phyloP scores from a whole-genome alignment of 2,113 vertebrate species.

The Nicator chloris region DNA sequence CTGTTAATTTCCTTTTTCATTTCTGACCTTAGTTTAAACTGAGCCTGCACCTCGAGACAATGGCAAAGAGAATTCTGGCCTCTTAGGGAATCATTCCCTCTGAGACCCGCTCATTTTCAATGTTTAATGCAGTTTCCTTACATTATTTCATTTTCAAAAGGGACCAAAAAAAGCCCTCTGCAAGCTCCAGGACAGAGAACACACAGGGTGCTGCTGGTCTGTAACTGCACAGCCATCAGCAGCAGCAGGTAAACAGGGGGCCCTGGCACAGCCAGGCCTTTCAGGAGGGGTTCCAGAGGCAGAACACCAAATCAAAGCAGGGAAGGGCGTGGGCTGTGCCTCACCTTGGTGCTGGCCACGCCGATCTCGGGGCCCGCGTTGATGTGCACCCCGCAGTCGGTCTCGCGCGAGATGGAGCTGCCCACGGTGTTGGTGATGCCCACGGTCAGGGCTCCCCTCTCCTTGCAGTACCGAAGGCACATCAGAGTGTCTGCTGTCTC shows the following conservation, averaged over 20 bases:
- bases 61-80: neutral
- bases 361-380: conserved; percentile 96
- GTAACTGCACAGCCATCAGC: neutral
- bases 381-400: conserved; percentile 96
- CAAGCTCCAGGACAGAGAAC: neutral
- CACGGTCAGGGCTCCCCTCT: conserved; percentile 91
- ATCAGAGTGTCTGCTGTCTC: conserved; percentile 97
- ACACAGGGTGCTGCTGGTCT: fast-evolving
- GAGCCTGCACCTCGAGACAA: neutral
- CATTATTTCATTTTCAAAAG: neutral
- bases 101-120: fast-evolving
- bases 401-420: conserved; percentile 96
- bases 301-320: fast-evolving
- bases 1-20: neutral
- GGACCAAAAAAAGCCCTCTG: neutral
- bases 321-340: neutral
- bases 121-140: neutral
- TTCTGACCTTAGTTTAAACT: neutral
- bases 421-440: conserved; percentile 98
- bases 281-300: neutral
- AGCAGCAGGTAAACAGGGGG: neutral
- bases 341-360: conserved; percentile 97
- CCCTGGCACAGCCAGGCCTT: fast-evolving
- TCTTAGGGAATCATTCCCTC: neutral
- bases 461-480: conserved; percentile 93